Base-by-base conservation (phyloP, 2,888 invertebrate genomes). In the Tricholauxania praeusta region DNA sequence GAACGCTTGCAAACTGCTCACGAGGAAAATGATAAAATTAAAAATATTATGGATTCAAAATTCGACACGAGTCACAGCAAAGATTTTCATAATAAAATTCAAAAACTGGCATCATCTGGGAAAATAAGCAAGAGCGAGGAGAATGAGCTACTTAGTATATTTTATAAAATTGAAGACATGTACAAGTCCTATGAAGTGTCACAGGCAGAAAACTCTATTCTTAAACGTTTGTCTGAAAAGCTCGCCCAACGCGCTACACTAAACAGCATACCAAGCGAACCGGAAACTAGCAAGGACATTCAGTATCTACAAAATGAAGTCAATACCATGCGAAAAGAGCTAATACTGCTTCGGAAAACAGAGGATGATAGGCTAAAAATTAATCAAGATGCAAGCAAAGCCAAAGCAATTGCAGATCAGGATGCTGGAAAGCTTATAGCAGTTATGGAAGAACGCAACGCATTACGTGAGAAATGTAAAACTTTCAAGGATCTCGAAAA, bases 141-240 rank as follows among this genome's bases (percentile, higher is more conserved):
- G 66, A 79, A 78, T 49, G 83, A 83, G 12, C 74, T 86, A 3
- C 64, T 76, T 4, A 75, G 79, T 5, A 74, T 85, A 15, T 78
- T 81, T 55, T 64, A 72, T 10, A 78, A 83, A 48, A 79, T 82
- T 19, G 82, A 85, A 62, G 81, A 83, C 65, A 79, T 84, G 80
- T 78, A 79, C 74, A 82, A 80, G 62, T 79, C 82, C 0, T 79
- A 81, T 60, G 82, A 84, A 39, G 77, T 82, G n/a, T 66, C 83
- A 4, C 79, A 83, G 64, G 82, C 83, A 12, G 83, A 85, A 74
- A 85, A 84, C 77, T 78, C 73, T 0, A 80, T 81, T 51, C 75
- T 85, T 0, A 81, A 81, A 70, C 76, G 80, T 12, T 73, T 85
- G 12, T 76, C 85, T 48, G 86, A 85, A 15, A 86, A 86, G 59